These are phyloP conservation scores for Hypolimnas misippus DNA, from an alignment of 2,888 invertebrate genomes.

Conservation along the genomic window DNA sequence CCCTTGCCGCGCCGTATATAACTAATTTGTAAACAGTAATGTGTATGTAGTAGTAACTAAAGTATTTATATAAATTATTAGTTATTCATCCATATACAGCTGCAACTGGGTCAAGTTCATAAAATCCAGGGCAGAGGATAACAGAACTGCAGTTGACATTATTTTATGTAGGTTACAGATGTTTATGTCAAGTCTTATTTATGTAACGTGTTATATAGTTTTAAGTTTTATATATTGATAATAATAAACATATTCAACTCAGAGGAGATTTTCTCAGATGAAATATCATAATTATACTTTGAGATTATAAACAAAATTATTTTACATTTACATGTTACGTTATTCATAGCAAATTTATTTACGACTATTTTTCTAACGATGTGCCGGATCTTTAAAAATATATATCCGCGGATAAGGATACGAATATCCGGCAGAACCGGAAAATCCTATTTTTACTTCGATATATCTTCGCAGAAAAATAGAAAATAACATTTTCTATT, in stretches of 20 bases:
- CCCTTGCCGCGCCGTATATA: constrained; percentile 32
- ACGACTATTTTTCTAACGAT: too few species aligned
- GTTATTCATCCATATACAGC: constrained; percentile 51
- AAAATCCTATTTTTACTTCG: too few species aligned
- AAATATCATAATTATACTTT: constrained; percentile 1
- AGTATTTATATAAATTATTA: constrained; percentile 57
- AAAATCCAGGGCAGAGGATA: constrained; percentile 79
- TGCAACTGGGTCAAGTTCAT: constrained; percentile 77
- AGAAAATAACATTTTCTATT: too few species aligned
- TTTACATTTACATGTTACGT: too few species aligned
- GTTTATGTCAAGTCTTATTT: constrained; percentile 40
- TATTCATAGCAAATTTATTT: too few species aligned
- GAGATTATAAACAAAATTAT: background rate
- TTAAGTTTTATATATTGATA: constrained; percentile 33
- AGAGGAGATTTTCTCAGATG: constrained; percentile 19
- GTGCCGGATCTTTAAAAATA: too few species aligned
- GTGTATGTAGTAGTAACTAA: constrained; percentile 12
- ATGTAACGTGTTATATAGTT: constrained; percentile 23
- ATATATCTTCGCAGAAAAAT: too few species aligned
- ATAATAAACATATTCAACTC: constrained; percentile 21
- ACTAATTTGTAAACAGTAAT: background rate
- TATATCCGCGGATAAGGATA: too few species aligned
- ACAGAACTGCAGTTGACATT: constrained; percentile 71
- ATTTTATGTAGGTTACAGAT: constrained; percentile 57
- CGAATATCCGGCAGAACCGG: too few species aligned